Evolutionary conservation across 2,888 invertebrate species (phyloP).

Genomic region (Venusia cambrica): DNA sequence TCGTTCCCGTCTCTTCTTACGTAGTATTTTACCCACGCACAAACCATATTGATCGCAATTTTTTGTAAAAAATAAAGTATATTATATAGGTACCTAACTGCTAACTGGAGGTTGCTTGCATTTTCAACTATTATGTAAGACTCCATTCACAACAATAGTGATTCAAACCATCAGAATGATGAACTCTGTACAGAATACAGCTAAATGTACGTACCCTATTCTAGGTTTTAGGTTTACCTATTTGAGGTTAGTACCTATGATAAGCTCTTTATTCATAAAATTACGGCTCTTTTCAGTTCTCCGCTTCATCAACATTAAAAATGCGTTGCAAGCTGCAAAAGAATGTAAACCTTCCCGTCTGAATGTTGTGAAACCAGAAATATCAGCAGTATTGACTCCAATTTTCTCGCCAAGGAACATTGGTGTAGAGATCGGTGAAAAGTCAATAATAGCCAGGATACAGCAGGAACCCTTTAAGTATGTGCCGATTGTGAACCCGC

Average conservation of each 20-base stretch:
- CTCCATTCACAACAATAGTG: background rate
- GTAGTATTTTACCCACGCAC: too few species aligned
- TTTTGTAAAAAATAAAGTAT: too few species aligned
- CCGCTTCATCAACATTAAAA: conserved; percentile 58
- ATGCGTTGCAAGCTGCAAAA: conserved; percentile 50
- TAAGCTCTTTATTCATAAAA: too few species aligned
- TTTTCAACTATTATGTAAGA: conserved; percentile 1
- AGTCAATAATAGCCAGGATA: conserved; percentile 37
- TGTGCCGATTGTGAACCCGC: conserved; percentile 66
- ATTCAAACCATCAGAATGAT: conserved; percentile 42
- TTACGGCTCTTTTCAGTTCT: conserved; percentile 71
- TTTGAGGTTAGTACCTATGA: background rate
- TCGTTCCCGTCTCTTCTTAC: too few species aligned
- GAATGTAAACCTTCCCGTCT: conserved; percentile 46
- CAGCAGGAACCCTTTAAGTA: conserved; percentile 62
- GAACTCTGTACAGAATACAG: conserved; percentile 60
- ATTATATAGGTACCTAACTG: too few species aligned
- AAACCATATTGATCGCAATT: too few species aligned
- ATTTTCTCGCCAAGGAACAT: conserved; percentile 55
- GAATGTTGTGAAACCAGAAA: conserved; percentile 33
- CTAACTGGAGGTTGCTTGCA: too few species aligned
- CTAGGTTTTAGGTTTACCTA: conserved; percentile 45
- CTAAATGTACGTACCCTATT: conserved; percentile 61
- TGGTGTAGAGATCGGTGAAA: conserved; percentile 57
- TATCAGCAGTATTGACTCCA: conserved; percentile 29